Evolutionary conservation across 2,888 invertebrate species (phyloP).

Genomic region (Siphlonurus alternatus): DNA sequence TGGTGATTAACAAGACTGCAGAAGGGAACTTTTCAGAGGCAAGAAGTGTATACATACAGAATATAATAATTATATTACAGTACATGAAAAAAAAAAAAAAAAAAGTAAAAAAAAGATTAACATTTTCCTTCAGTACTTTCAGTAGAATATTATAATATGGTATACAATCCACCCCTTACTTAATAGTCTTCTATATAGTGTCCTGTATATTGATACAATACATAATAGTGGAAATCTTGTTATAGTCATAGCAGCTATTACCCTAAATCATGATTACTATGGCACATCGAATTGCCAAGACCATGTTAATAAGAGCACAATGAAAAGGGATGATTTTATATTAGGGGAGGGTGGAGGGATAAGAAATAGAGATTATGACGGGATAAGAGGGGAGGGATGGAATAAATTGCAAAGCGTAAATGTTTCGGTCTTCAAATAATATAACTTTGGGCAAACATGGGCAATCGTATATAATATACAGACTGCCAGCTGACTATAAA

Average conservation of each 20-base stretch:
- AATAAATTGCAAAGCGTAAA: too few relatives aligned
- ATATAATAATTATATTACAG: too few relatives aligned
- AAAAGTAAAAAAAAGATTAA: not conserved
- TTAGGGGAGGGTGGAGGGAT: not conserved
- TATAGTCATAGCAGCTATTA: not conserved
- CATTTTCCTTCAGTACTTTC: too few relatives aligned
- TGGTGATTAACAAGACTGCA: too few relatives aligned
- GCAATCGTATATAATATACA: too few relatives aligned
- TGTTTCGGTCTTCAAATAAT: too few relatives aligned
- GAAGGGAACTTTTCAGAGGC: too few relatives aligned
- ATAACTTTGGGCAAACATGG: too few relatives aligned
- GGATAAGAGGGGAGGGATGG: not conserved
- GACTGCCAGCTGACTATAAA: too few relatives aligned
- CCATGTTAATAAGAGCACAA: not conserved
- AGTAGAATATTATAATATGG: too few relatives aligned
- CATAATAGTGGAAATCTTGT: not conserved
- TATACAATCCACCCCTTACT: not conserved
- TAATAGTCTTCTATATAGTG: not conserved
- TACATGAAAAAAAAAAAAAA: not conserved
- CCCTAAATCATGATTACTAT: not conserved
- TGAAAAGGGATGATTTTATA: too few relatives aligned
- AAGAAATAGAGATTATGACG: not conserved
- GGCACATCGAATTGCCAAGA: not conserved
- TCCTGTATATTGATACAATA: not conserved
- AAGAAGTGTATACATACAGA: too few relatives aligned